Evolutionary conservation across 2,797 vertebrate genomes (phyloP), one percentile per base, ranked within the genome.

Genomic region (Enoplosus armatus): DNA sequence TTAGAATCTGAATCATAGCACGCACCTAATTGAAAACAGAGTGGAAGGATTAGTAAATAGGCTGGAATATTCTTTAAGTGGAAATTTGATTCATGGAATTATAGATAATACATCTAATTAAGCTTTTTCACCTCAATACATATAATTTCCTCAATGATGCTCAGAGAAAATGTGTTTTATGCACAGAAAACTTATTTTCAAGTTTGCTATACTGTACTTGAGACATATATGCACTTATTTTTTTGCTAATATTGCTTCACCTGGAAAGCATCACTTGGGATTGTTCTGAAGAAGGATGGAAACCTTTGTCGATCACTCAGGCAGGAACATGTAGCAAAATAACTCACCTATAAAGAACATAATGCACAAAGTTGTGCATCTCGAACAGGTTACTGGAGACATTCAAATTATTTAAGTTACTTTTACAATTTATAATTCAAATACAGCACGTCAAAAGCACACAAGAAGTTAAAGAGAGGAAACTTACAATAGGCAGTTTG

Each of bases 241-340:
- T 39, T 35, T 48, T 69, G 22, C 14, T 11, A 10, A 35, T n/a
- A 16, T 9, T 22, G 10, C 26, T 33, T 65, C 26, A 91, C 86
- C 77, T 89, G 92, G 68, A 91, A 87, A 26, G 79, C 77, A 67
- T 93, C 91, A 75, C 90, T 93, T 37, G 92, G 91, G 53, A 92
- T 89, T 43, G 92, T 93, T 84, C 82, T 79, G 27, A 79, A 84
- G 59, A 84, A 79, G 6, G 82, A 79, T n/a, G 82, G 82, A 47
- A 76, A 84, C 43, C 15, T 24, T 53, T 62, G 45, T 4, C 72
- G 62, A 60, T 84, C 64, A 62, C 77, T 79, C 50, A 84, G 54
- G 33, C 82, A 84, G 43, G 82, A 68, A 47, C 82, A 84, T 35
- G 77, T 92, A 48, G 91, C 91, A 77, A 84, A 92, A 75, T 90